phyloP scores from a whole-genome alignment of 2,888 invertebrate genomes.

The Drosophila percnosoma region DNA sequence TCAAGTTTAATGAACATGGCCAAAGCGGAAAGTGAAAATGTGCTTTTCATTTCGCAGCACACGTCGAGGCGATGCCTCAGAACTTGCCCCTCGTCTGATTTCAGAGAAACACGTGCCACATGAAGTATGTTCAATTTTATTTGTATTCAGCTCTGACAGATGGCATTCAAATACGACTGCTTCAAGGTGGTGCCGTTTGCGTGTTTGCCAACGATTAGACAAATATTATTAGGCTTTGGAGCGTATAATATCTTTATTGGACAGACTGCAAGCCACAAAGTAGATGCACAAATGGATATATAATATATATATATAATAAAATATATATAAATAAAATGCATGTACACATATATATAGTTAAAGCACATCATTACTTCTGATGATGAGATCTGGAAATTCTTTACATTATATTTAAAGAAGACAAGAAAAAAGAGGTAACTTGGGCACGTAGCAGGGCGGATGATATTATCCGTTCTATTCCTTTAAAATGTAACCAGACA shows the following conservation, averaged over 20 bases:
- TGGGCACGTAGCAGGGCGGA: background rate
- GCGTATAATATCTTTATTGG: background rate
- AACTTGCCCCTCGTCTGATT: slow-evolving; percentile 16
- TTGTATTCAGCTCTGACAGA: slow-evolving; percentile 4
- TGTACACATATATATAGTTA: too few species aligned
- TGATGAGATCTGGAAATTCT: background rate
- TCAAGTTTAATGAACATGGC: slow-evolving; percentile 32
- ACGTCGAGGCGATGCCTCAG: slow-evolving; percentile 3
- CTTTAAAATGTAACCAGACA: background rate
- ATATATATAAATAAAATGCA: background rate
- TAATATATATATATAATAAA: background rate
- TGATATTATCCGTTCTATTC: background rate
- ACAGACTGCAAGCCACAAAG: background rate
- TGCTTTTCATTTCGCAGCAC: slow-evolving; percentile 13
- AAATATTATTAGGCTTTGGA: background rate
- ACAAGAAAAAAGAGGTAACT: background rate
- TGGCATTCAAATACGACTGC: slow-evolving; percentile 1
- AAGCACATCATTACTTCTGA: background rate
- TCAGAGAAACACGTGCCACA: slow-evolving; percentile 21
- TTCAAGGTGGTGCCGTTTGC: slow-evolving; percentile 31
- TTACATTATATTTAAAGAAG: background rate
- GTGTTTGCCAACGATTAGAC: slow-evolving; percentile 32
- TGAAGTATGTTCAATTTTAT: slow-evolving; percentile 35
- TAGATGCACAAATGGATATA: background rate
- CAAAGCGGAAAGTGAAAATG: slow-evolving; percentile 10